These are phyloP conservation scores for Zygaena filipendulae DNA, from an alignment of 2,888 invertebrate species.

Conservation along the genomic window DNA sequence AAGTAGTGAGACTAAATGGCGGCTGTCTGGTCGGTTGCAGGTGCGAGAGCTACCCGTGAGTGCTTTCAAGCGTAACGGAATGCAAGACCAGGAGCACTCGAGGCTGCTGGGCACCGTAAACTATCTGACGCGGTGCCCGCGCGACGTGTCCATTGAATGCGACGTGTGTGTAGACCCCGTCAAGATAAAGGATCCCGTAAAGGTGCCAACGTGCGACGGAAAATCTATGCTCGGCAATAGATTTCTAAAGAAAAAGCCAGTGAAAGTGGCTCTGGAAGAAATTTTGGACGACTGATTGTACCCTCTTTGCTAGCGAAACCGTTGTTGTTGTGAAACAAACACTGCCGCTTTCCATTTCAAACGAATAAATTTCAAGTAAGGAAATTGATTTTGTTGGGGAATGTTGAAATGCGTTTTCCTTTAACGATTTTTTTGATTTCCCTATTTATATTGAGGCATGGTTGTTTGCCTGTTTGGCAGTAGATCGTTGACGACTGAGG, in stretches of 20 bases:
- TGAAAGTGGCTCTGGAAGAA: conserved; percentile 41
- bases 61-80: conserved; percentile 59
- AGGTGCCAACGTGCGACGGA: conserved; percentile 31
- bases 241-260: conserved; percentile 35
- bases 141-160: conserved; percentile 43
- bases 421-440: too few species aligned
- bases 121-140: conserved; percentile 41
- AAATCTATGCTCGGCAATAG: conserved; percentile 21
- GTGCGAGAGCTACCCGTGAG: conserved; percentile 45
- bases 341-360: too few species aligned
- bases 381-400: too few species aligned
- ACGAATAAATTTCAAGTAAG: too few species aligned
- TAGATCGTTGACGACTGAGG: too few species aligned
- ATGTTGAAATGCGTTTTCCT: too few species aligned
- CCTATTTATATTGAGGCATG: too few species aligned
- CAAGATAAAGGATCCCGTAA: conserved; percentile 37
- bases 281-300: conserved; percentile 35
- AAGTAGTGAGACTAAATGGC: conserved; percentile 27
- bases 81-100: conserved; percentile 58
- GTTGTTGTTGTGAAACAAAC: too few species aligned
- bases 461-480: too few species aligned
- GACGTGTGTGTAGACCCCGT: conserved; percentile 26
- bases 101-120: conserved; percentile 42
- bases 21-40: conserved; percentile 46
- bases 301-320: too few species aligned